These are phyloP conservation scores for Stigmatopora nigra DNA, from an alignment of 2,113 vertebrate species.

Conservation along the genomic window DNA sequence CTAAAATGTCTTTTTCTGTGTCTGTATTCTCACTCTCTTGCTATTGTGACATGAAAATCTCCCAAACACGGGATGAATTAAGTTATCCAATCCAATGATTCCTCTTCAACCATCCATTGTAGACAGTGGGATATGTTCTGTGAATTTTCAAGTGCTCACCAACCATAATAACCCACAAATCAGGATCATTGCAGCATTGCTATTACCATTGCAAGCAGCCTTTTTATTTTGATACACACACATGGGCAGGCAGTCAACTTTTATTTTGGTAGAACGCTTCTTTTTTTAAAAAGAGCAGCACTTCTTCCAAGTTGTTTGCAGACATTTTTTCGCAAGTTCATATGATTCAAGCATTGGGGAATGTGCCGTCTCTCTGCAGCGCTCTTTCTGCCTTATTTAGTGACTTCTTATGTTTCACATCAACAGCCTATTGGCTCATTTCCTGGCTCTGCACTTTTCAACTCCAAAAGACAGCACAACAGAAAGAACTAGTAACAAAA, in stretches of 20 bases:
- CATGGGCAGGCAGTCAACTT: neutral
- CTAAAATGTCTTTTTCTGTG: no score
- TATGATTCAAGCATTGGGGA: neutral
- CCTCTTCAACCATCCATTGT: no score
- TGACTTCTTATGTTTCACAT: slow-evolving; percentile 4
- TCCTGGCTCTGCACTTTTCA: neutral
- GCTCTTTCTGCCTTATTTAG: neutral
- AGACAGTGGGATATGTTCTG: neutral
- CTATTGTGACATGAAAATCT: no score
- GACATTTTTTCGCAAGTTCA: neutral
- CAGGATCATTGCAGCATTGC: neutral
- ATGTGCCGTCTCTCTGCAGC: neutral
- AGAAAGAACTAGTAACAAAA: neutral
- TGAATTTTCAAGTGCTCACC: neutral
- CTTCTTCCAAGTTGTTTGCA: neutral
- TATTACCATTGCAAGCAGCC: neutral
- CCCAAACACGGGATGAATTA: no score
- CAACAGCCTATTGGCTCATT: neutral
- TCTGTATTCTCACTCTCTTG: no score
- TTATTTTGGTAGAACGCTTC: neutral
- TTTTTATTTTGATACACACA: neutral
- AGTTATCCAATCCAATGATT: no score
- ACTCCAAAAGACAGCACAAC: neutral
- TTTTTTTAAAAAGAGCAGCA: neutral
- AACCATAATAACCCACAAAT: neutral